Evolutionary conservation across 1,140 invertebrate species (phyloP).

Genomic region (Anastrepha obliqua): DNA sequence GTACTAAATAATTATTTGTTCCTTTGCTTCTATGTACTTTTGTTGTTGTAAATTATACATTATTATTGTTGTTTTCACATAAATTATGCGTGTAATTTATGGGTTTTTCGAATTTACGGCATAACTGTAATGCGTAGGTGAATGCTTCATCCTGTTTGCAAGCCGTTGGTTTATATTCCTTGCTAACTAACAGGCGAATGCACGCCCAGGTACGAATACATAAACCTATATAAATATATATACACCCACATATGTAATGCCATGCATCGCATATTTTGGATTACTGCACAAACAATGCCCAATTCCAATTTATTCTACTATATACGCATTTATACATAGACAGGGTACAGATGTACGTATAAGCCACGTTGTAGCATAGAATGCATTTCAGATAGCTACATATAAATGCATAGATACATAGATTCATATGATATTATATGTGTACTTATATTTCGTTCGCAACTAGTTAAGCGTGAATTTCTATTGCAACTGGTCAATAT

Average conservation of each 20-base stretch:
- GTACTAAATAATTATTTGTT: conserved; percentile 46
- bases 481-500: conserved; percentile 38
- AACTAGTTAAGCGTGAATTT: conserved; percentile 56
- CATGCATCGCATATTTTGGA: too few relatives aligned
- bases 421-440: not conserved
- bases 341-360: too few relatives aligned
- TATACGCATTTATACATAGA: too few relatives aligned
- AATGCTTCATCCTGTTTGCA: conserved; percentile 32
- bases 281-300: too few relatives aligned
- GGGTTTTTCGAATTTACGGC: conserved; percentile 38
- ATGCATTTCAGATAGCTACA: too few relatives aligned
- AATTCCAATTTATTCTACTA: too few relatives aligned
- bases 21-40: not conserved
- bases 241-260: not conserved
- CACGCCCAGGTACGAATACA: not conserved
- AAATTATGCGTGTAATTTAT: conserved; percentile 55
- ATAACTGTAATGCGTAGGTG: conserved; percentile 44
- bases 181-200: not conserved
- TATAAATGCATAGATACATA: not conserved
- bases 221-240: not conserved
- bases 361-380: too few relatives aligned
- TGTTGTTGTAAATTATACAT: conserved; percentile 32
- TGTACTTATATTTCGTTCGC: conserved; percentile 10
- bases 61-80: conserved; percentile 29
- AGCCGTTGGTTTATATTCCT: not conserved